phyloP scores from a whole-genome alignment of 2,113 vertebrate species.

The Thamnophis sirtalis region DNA sequence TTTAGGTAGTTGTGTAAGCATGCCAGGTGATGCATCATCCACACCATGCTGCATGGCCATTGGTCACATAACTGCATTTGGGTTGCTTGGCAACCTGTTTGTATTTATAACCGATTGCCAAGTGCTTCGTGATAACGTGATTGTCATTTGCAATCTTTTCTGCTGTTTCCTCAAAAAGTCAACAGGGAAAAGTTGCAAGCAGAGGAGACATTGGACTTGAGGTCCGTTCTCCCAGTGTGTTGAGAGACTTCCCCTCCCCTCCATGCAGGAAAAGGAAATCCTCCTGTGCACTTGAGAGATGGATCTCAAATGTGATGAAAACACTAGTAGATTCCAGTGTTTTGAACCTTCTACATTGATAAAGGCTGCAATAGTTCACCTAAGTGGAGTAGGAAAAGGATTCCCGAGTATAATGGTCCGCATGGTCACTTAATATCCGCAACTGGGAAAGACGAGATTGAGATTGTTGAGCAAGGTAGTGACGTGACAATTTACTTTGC shows the following conservation, averaged over 20 bases:
- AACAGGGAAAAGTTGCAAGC: background rate
- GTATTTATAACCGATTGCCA: background rate
- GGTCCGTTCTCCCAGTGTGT: background rate
- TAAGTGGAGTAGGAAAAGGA: background rate
- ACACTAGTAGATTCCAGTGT: background rate
- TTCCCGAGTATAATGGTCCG: background rate
- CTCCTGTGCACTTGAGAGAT: background rate
- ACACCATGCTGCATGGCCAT: background rate
- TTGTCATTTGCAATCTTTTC: background rate
- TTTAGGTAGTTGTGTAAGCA: background rate
- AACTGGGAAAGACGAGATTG: background rate
- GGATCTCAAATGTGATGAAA: background rate
- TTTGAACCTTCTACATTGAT: background rate
- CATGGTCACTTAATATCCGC: background rate
- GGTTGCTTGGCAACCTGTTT: background rate
- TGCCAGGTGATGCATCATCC: background rate
- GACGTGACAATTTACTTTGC: background rate
- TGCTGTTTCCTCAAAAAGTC: background rate
- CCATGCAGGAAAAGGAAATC: background rate
- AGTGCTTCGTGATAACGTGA: background rate
- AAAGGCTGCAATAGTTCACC: background rate
- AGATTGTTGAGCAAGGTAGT: background rate
- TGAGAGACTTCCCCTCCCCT: background rate
- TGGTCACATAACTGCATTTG: no score
- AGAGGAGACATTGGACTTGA: background rate